Percentiles rank a stretch among this genome's conserved stretches.
phyloP scores from a whole-genome alignment of 2,888 invertebrate genomes.

The Sussaba pulchella region DNA sequence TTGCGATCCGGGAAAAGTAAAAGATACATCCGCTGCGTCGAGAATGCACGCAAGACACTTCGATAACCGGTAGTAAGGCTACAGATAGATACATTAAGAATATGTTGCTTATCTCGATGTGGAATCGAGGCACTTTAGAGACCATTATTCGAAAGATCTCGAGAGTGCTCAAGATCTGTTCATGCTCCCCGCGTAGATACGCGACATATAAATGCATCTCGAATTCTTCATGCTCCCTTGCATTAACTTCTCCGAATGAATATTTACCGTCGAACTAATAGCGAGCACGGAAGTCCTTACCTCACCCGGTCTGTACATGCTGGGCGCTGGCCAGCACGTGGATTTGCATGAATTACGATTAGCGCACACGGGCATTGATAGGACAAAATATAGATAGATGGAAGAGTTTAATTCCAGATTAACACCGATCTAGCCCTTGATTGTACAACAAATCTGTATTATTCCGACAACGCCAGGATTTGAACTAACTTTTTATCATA shows the following conservation, averaged over 20 bases:
- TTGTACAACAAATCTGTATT: constrained; percentile 36
- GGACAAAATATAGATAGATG: constrained; percentile 24
- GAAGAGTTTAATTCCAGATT: constrained; percentile 46
- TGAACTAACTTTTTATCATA: constrained; percentile 2
- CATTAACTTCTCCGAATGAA: constrained; percentile 53
- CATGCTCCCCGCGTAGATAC: constrained; percentile 21
- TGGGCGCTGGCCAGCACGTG: constrained; percentile 21
- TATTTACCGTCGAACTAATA: constrained; percentile 63
- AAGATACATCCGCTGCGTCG: constrained; percentile 34
- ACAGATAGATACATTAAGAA: constrained; percentile 67
- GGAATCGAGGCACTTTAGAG: constrained; percentile 66
- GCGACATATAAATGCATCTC: constrained; percentile 18
- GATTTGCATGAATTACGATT: constrained; percentile 58
- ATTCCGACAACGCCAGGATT: constrained; percentile 19
- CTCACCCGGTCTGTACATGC: not conserved
- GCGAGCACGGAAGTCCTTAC: constrained; percentile 53
- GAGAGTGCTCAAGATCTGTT: constrained; percentile 53
- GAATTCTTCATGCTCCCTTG: constrained; percentile 22
- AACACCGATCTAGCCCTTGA: constrained; percentile 37
- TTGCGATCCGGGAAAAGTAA: constrained; percentile 9
- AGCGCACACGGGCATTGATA: constrained; percentile 30
- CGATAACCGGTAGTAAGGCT: constrained; percentile 58
- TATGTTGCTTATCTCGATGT: constrained; percentile 65
- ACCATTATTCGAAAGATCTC: constrained; percentile 63
- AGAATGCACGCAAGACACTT: constrained; percentile 36